phyloP scores from a whole-genome alignment of 2,113 vertebrate genomes.

The Tetrax tetrax region DNA sequence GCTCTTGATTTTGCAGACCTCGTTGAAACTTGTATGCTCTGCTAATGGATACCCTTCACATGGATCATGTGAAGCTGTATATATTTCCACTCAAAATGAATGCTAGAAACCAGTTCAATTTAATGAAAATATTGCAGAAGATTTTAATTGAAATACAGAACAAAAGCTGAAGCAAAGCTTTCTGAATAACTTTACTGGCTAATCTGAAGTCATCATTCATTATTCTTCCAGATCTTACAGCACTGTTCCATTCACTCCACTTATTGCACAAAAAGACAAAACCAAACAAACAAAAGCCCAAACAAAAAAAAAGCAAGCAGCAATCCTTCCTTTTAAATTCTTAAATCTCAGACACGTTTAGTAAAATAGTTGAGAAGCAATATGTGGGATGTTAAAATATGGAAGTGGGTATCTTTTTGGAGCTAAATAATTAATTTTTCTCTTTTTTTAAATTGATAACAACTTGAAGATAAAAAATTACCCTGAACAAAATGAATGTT shows the following conservation, averaged over 20 bases:
- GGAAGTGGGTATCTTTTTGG: not conserved
- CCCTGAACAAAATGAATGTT: not conserved
- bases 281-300: not conserved
- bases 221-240: not conserved
- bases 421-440: not conserved
- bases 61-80: not conserved
- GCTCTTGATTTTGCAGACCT: not conserved
- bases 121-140: not conserved
- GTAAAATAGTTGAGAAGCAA: not conserved
- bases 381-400: not conserved
- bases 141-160: slow-evolving; percentile 8
- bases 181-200: not conserved
- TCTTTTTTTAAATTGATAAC: not conserved
- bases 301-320: not conserved
- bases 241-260: not conserved
- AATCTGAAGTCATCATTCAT: not conserved
- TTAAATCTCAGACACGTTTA: not conserved
- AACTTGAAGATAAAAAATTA: not conserved
- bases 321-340: not conserved
- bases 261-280: not conserved
- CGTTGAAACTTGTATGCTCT: not conserved
- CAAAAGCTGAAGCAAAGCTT: not conserved
- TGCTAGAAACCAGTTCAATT: not conserved
- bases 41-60: not conserved
- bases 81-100: not conserved